Percentiles rank a stretch among this genome's conserved stretches.
Evolutionary conservation across 2,888 invertebrate genomes (phyloP).

Genomic region (Zaprionus obscuricornis): DNA sequence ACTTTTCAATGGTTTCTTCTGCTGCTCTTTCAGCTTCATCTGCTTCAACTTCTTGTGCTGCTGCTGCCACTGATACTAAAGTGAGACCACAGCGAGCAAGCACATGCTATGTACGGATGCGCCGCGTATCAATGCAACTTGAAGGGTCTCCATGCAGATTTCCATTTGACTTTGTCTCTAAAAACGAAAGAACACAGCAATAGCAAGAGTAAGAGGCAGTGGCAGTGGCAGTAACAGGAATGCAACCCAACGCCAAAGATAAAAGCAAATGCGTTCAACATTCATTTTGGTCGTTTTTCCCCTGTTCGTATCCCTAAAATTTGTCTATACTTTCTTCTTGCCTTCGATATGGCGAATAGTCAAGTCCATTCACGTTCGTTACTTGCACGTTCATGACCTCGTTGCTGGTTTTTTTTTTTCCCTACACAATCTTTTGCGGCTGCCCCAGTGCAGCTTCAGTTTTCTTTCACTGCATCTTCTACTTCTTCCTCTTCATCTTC

Average conservation of each 20-base stretch:
- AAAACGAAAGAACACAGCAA: slow-evolving; percentile 44
- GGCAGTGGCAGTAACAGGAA: too few relatives aligned
- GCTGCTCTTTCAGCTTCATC: slow-evolving; percentile 17
- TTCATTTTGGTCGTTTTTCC: background rate
- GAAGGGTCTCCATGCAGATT: slow-evolving; percentile 67
- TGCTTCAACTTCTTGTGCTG: too few relatives aligned
- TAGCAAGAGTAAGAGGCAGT: slow-evolving; percentile 22
- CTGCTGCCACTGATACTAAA: slow-evolving; percentile 5
- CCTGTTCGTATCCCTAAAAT: too few relatives aligned
- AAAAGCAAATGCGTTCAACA: slow-evolving; percentile 6
- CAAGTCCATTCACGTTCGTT: slow-evolving; percentile 6
- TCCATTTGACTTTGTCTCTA: slow-evolving; percentile 69
- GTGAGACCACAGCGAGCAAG: background rate
- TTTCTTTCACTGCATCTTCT: too few relatives aligned
- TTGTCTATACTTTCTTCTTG: too few relatives aligned
- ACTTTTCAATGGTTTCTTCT: slow-evolving; percentile 37
- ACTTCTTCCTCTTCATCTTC: background rate
- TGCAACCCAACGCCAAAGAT: slow-evolving; percentile 17
- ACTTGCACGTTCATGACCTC: slow-evolving; percentile 50
- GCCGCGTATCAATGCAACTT: slow-evolving; percentile 49
- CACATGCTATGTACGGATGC: background rate
- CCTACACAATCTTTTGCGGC: background rate
- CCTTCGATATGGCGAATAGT: slow-evolving; percentile 5
- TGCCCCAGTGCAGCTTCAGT: too few relatives aligned
- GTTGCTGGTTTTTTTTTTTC: slow-evolving; percentile 27